Conservation (phyloP, 2,888 invertebrate species). For the Corbicula japonica region DNA sequence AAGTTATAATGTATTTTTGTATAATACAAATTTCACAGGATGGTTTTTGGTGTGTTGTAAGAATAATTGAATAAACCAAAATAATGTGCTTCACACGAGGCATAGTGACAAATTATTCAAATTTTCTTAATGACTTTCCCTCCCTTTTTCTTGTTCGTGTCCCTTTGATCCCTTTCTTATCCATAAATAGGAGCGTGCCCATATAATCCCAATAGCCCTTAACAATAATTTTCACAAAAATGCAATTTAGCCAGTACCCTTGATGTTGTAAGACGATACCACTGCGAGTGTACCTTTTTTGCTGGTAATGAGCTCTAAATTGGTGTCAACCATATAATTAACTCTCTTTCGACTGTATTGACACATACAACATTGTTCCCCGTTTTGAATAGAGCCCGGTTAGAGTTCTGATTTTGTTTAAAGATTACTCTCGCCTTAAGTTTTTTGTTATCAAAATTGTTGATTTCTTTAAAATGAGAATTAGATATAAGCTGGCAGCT, state of each 20-base stretch:
- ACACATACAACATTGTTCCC: slow-evolving; percentile 21
- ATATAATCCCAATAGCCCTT: slow-evolving; percentile 22
- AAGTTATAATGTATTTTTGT: too few relatives aligned
- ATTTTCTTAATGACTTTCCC: slow-evolving; percentile 36
- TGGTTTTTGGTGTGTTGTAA: too few relatives aligned
- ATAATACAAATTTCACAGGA: too few relatives aligned
- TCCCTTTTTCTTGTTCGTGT: slow-evolving; percentile 3
- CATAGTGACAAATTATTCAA: slow-evolving; percentile 30
- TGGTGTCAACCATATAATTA: slow-evolving; percentile 28
- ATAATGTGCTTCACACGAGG: too few relatives aligned
- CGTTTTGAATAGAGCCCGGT: too few relatives aligned
- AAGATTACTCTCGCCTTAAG: too few relatives aligned
- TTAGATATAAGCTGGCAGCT: too few relatives aligned
- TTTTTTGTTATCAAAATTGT: too few relatives aligned
- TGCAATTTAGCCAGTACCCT: slow-evolving; percentile 22
- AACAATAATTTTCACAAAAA: slow-evolving; percentile 2
- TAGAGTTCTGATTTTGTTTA: too few relatives aligned
- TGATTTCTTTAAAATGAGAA: too few relatives aligned
- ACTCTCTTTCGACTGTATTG: slow-evolving; percentile 21
- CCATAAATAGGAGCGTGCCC: slow-evolving; percentile 28
- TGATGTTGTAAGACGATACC: slow-evolving; percentile 34
- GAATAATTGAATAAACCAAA: too few relatives aligned
- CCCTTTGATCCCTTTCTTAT: slow-evolving; percentile 20
- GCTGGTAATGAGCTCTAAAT: slow-evolving; percentile 25
- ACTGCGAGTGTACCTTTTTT: slow-evolving; percentile 1